A percentile compares a stretch with the other conserved stretches of the same genome.
These are phyloP conservation scores for Scaeva pyrastri DNA, from an alignment of 2,888 invertebrate genomes.

Conservation along the genomic window DNA sequence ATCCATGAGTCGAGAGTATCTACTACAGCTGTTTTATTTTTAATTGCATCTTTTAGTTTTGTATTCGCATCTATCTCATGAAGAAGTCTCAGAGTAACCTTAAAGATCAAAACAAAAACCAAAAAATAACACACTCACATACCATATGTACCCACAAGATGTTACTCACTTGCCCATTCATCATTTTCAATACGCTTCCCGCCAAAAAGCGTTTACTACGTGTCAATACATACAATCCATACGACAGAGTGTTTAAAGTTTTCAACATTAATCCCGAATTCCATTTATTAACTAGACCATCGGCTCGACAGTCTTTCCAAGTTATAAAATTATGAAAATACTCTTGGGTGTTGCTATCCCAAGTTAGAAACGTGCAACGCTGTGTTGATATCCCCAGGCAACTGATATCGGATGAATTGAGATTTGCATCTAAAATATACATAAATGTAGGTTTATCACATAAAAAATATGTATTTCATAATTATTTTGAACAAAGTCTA, in stretches of 20 bases:
- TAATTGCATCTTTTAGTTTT: constrained; percentile 87
- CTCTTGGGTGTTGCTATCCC: constrained; percentile 90
- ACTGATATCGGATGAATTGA: constrained; percentile 88
- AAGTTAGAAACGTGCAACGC: constrained; percentile 91
- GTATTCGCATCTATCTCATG: constrained; percentile 92
- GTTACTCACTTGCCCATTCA: constrained; percentile 90
- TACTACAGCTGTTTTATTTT: constrained; percentile 88
- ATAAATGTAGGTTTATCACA: neutral
- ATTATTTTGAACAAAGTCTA: constrained; percentile 23
- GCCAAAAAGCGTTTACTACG: constrained; percentile 92
- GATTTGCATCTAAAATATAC: constrained; percentile 87
- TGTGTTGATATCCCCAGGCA: constrained; percentile 94
- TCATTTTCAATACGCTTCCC: constrained; percentile 93
- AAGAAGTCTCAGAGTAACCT: constrained; percentile 91
- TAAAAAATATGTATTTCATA: constrained; percentile 8
- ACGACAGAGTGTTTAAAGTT: constrained; percentile 84
- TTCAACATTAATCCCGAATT: constrained; percentile 90
- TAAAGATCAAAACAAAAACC: constrained; percentile 77
- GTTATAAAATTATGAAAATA: constrained; percentile 94
- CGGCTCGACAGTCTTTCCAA: constrained; percentile 95
- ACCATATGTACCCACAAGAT: constrained; percentile 1
- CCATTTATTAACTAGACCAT: constrained; percentile 90
- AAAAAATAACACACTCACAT: constrained; percentile 41
- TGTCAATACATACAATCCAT: constrained; percentile 90
- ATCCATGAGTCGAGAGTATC: constrained; percentile 98